phyloP scores from a whole-genome alignment of 2,113 vertebrate genomes.

The Lamprotornis superbus region DNA sequence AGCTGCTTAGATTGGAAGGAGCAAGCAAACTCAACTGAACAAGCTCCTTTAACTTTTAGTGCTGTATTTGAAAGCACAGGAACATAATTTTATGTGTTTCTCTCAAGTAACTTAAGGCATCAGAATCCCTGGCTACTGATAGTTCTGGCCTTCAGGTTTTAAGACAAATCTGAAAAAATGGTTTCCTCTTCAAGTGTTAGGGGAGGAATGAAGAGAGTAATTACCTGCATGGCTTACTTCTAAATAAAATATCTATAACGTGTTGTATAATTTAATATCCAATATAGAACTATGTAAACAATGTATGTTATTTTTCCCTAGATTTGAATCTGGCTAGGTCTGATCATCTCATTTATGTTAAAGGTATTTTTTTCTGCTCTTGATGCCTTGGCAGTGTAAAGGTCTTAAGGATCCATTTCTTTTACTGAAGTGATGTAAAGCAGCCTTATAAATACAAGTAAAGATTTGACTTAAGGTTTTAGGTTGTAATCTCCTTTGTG shows the following conservation, averaged over 20 bases:
- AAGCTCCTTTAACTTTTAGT: neutral
- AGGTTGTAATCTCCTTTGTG: neutral
- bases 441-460: neutral
- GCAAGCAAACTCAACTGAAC: neutral
- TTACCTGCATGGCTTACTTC: neutral
- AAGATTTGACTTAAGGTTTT: slow-evolving; percentile 15
- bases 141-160: neutral
- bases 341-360: neutral
- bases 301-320: neutral
- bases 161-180: neutral
- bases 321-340: neutral
- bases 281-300: neutral
- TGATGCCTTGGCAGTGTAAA: neutral
- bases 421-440: neutral
- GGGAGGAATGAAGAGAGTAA: neutral
- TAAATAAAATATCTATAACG: neutral
- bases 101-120: neutral
- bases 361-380: neutral
- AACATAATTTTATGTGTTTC: neutral
- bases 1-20: neutral
- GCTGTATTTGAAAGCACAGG: neutral
- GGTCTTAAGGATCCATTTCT: neutral
- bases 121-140: neutral
- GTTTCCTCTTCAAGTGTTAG: neutral
- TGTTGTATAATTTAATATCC: neutral